These are phyloP conservation scores for Blennius ocellaris DNA, from an alignment of 2,113 vertebrate genomes.

Conservation along the genomic window DNA sequence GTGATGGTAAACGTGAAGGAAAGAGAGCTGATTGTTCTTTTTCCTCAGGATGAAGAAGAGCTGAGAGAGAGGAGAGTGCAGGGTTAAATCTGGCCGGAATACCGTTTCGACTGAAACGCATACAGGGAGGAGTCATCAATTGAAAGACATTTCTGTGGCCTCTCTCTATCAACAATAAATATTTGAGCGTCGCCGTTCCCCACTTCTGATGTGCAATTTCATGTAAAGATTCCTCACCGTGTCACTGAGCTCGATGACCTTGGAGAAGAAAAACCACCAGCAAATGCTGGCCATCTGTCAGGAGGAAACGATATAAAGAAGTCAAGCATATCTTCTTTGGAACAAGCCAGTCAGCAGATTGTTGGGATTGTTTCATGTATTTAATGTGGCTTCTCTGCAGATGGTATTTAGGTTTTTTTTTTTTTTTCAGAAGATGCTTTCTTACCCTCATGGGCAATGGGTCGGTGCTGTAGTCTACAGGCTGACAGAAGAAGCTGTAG, in stretches of 20 bases:
- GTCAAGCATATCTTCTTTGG: background rate
- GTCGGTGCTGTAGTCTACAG: slow-evolving; percentile 80
- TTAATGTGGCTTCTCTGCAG: no score
- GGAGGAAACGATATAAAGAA: background rate
- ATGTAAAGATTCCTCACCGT: slow-evolving; percentile 58
- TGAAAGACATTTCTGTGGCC: no score
- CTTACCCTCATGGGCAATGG: slow-evolving; percentile 81
- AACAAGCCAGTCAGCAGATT: background rate
- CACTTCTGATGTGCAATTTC: background rate
- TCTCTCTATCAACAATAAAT: no score
- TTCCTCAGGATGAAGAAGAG: slow-evolving; percentile 88
- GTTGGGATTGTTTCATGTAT: background rate
- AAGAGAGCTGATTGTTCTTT: slow-evolving; percentile 86
- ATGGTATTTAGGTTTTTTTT: no score
- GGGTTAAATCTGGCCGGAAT: no score
- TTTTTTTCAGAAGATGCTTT: background rate
- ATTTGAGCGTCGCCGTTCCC: no score
- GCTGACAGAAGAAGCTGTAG: slow-evolving; percentile 85
- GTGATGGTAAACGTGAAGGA: slow-evolving; percentile 89
- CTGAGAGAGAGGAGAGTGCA: slow-evolving; percentile 55
- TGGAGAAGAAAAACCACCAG: slow-evolving; percentile 87
- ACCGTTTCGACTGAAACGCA: no score
- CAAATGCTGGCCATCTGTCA: slow-evolving; percentile 88
- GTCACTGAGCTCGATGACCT: slow-evolving; percentile 81
- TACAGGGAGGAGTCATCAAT: no score